Conservation (phyloP, 2,888 invertebrate species). For the Heliconius sara region DNA sequence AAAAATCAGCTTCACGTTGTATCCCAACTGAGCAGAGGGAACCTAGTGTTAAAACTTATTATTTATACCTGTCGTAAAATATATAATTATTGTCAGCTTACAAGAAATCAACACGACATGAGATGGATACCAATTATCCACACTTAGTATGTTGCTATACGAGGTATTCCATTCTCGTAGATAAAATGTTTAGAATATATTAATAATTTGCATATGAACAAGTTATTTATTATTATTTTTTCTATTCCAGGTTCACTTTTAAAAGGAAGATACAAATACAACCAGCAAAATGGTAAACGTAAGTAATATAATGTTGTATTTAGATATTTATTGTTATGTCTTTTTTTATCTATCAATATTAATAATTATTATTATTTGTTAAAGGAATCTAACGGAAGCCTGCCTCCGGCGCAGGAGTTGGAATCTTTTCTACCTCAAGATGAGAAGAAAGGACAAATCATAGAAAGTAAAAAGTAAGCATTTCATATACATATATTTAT, state of each 20-base stretch:
- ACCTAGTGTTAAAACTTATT: too few relatives aligned
- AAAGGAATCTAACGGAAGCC: constrained; percentile 74
- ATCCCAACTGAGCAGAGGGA: too few relatives aligned
- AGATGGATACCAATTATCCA: background rate
- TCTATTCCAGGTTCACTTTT: constrained; percentile 37
- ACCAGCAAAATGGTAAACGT: constrained; percentile 49
- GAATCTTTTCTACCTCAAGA: constrained; percentile 91
- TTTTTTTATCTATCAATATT: background rate
- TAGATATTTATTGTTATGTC: background rate
- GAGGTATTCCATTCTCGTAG: background rate
- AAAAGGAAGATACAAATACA: background rate
- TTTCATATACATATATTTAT: background rate
- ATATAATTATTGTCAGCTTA: background rate
- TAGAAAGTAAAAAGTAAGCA: constrained; percentile 78
- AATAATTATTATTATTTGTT: constrained; percentile 11
- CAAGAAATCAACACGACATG: constrained; percentile 2
- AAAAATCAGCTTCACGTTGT: too few relatives aligned
- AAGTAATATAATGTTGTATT: constrained; percentile 37
- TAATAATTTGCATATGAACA: background rate
- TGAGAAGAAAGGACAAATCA: constrained; percentile 83
- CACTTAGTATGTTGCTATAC: background rate
- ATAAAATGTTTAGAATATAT: background rate
- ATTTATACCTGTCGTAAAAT: background rate
- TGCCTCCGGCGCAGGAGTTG: constrained; percentile 87
- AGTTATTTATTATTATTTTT: constrained; percentile 27